phyloP scores from a whole-genome alignment of 1,140 invertebrate genomes.

The Lordiphosa stackelbergi region DNA sequence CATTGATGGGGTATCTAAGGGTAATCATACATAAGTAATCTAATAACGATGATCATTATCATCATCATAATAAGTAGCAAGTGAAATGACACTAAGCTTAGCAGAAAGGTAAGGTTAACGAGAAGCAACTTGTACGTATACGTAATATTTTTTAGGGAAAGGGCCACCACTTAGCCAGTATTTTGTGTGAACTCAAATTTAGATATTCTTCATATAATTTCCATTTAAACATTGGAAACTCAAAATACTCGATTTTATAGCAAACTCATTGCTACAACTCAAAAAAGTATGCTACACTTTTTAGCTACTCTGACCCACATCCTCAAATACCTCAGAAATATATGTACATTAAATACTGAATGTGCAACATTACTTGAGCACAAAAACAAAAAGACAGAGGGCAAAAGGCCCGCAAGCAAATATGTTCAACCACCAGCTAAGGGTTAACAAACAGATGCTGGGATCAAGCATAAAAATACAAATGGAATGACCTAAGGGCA shows the following conservation, averaged over 20 bases:
- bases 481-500: conserved; percentile 11
- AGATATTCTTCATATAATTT: no score
- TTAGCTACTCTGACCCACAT: no score
- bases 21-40: conserved; percentile 10
- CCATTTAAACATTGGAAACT: no score
- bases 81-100: conserved; percentile 42
- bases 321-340: no score
- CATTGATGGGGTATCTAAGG: conserved; percentile 37
- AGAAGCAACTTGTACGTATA: conserved; percentile 11
- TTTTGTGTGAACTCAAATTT: no score
- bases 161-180: no score
- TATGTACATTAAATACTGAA: no score
- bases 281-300: no score
- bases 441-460: conserved; percentile 12
- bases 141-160: conserved; percentile 22
- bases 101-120: no score
- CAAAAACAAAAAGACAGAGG: conserved; percentile 4
- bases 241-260: no score
- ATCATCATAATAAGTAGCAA: conserved; percentile 44
- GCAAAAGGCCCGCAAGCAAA: not conserved
- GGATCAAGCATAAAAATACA: conserved; percentile 8
- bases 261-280: no score
- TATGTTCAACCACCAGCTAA: not conserved
- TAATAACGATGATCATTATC: conserved; percentile 42
- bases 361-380: no score